Conservation (phyloP, 2,888 invertebrate genomes). For the Siphlonurus alternatus region DNA sequence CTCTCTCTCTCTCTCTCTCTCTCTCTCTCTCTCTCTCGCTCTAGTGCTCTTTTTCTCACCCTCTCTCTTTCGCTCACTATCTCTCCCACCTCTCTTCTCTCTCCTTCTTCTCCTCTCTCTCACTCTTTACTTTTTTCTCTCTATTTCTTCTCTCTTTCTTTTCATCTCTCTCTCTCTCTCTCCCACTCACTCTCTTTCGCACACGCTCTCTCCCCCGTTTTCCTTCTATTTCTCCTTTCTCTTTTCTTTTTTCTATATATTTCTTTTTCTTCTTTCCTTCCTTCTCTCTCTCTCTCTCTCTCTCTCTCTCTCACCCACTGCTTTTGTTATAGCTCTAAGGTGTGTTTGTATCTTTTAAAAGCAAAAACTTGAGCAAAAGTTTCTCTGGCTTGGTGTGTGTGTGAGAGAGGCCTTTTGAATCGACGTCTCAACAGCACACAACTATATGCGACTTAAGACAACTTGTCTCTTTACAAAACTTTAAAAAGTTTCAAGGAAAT, state of each 20-base stretch:
- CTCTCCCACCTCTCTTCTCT: neutral
- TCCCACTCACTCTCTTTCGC: neutral
- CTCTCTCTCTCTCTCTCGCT: neutral
- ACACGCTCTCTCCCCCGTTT: neutral
- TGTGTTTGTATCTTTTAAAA: neutral
- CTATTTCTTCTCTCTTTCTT: neutral
- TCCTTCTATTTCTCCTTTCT: neutral
- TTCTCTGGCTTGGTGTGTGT: no score
- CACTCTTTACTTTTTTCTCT: neutral
- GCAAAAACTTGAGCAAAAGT: neutral
- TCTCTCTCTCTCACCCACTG: neutral
- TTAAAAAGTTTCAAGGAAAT: no score
- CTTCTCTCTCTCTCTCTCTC: neutral
- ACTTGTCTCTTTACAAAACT: no score
- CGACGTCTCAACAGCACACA: no score
- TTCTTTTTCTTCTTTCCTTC: neutral
- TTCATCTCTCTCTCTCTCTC: neutral
- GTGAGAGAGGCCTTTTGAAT: no score
- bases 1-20: neutral
- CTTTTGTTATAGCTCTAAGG: neutral
- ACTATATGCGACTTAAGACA: no score
- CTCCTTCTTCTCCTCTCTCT: neutral
- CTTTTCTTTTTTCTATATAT: neutral
- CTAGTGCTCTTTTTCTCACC: neutral
- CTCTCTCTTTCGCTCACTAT: neutral